These are phyloP conservation scores for Ceyx melanurus DNA, from an alignment of 2,113 vertebrate genomes.

Conservation along the genomic window DNA sequence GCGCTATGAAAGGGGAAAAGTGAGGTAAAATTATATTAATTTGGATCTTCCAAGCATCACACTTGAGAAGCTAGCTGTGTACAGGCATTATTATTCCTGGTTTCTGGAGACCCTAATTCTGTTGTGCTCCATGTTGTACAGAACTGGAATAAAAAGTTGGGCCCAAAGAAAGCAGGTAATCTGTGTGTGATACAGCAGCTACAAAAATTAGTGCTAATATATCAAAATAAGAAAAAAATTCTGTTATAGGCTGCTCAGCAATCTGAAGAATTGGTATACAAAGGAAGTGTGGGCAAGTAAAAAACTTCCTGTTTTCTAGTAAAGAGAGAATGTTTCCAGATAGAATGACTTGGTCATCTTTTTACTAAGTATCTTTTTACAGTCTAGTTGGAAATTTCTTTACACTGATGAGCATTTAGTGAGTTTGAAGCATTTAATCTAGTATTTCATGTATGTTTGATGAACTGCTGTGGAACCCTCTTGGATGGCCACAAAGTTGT, in stretches of 20 bases:
- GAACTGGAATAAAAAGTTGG: neutral
- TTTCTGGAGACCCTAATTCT: neutral
- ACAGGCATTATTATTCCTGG: neutral
- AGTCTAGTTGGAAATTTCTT: neutral
- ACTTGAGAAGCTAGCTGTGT: neutral
- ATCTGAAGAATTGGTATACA: neutral
- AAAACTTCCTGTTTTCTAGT: neutral
- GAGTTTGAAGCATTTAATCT: neutral
- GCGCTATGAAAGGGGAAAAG: neutral
- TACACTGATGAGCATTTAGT: neutral
- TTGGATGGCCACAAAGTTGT: neutral
- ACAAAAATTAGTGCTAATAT: neutral
- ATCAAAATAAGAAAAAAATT: neutral
- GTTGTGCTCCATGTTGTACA: neutral
- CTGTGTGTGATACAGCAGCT: neutral
- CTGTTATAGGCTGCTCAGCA: neutral
- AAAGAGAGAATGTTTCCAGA: neutral
- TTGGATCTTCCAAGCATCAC: neutral
- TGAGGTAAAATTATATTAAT: neutral
- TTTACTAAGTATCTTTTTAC: neutral
- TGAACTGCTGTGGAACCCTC: neutral
- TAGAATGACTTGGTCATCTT: neutral
- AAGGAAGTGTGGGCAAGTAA: neutral
- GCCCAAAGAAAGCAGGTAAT: neutral
- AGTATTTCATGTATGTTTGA: neutral